Evolutionary conservation across 23 tunicate species (phyloP).

Genomic region (Clavelina lepadiformis): DNA sequence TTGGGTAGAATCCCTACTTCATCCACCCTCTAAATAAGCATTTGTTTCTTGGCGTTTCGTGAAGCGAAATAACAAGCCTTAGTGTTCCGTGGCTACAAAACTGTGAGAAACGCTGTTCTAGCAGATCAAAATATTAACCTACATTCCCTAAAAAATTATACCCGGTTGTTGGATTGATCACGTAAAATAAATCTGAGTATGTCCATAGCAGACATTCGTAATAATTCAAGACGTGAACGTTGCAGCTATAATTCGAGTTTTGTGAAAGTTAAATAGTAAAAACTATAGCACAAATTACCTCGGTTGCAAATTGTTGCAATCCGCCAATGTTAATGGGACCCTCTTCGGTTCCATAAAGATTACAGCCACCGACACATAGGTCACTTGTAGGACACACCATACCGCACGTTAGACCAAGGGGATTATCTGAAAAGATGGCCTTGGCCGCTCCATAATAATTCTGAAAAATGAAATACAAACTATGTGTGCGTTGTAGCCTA

Average conservation of each 20-base stretch:
- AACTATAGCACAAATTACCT: conserved; percentile 33
- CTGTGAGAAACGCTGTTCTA: no score
- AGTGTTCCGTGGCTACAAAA: no score
- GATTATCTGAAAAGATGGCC: conserved; percentile 94
- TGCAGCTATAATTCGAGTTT: not conserved
- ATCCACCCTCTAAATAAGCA: no score
- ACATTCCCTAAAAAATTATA: no score
- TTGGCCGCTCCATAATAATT: conserved; percentile 98
- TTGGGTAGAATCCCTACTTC: no score
- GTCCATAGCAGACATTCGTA: not conserved
- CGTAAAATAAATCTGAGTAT: not conserved
- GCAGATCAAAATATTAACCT: no score
- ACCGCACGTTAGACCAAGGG: conserved; percentile 98
- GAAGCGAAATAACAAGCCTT: no score
- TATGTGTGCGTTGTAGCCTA: no score
- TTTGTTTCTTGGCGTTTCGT: no score
- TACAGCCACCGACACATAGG: conserved; percentile 98
- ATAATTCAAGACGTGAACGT: not conserved
- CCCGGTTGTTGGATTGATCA: no score
- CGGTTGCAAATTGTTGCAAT: conserved; percentile 96
- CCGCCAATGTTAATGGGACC: conserved; percentile 99
- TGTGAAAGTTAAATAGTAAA: not conserved
- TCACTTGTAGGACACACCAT: conserved; percentile 99
- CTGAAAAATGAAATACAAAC: no score
- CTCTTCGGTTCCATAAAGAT: conserved; percentile 92